A percentile compares a stretch with the other conserved stretches of the same genome.
phyloP scores from a whole-genome alignment of 2,113 vertebrate genomes.

The Osmerus eperlanus region DNA sequence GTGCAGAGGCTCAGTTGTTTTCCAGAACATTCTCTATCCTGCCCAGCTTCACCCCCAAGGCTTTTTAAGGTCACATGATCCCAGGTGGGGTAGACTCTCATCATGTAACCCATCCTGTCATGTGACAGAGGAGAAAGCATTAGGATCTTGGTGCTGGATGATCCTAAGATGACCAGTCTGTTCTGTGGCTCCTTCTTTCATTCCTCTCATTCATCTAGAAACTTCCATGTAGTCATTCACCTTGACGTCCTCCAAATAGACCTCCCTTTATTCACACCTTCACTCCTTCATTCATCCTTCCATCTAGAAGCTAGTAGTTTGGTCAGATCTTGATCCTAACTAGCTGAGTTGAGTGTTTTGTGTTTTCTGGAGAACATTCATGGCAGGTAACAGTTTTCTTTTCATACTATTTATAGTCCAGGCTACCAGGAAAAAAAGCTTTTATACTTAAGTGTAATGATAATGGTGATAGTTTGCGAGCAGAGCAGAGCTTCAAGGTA shows the following conservation, averaged over 20 bases:
- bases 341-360: no score
- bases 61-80: slow-evolving; percentile 28
- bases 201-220: slow-evolving; percentile 3
- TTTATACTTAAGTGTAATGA: not conserved
- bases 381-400: not conserved
- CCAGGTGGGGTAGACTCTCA: slow-evolving; percentile 12
- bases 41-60: slow-evolving; percentile 1
- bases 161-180: slow-evolving; percentile 43
- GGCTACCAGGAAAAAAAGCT: not conserved
- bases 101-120: slow-evolving; percentile 35
- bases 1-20: no score
- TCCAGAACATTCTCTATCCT: not conserved
- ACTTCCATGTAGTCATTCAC: not conserved
- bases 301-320: slow-evolving; percentile 5
- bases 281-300: not conserved
- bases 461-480: no score
- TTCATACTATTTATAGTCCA: no score
- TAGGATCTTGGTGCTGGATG: slow-evolving; percentile 23
- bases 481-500: slow-evolving; percentile 34
- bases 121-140: slow-evolving; percentile 27
- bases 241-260: not conserved
- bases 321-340: slow-evolving; percentile 25
- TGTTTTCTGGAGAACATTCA: no score
- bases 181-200: slow-evolving; percentile 25
- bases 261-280: slow-evolving; percentile 5